Evolutionary conservation across 2,888 invertebrate species (phyloP).

Genomic region (Biston betularia): DNA sequence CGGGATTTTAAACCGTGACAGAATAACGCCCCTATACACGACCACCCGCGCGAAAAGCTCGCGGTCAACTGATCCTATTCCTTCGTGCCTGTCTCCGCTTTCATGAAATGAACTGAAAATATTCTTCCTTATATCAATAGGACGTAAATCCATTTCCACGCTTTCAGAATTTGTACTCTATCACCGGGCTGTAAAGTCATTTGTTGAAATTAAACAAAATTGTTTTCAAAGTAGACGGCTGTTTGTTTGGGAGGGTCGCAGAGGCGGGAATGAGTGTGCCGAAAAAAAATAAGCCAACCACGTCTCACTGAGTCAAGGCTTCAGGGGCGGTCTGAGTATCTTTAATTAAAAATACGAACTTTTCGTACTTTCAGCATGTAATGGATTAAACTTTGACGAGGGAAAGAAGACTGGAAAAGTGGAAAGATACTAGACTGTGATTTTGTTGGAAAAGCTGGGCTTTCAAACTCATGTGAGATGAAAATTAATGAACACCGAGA

Average conservation of each 20-base stretch:
- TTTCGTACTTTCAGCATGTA: conserved; percentile 65
- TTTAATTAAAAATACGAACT: conserved; percentile 83
- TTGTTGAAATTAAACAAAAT: conserved; percentile 48
- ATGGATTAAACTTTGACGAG: conserved; percentile 74
- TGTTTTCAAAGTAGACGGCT: conserved; percentile 83
- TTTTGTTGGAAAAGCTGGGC: conserved; percentile 53
- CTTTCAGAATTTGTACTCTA: conserved; percentile 41
- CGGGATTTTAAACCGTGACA: conserved; percentile 51
- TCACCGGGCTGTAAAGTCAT: conserved; percentile 7
- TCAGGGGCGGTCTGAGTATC: conserved; percentile 82
- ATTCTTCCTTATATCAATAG: conserved; percentile 50
- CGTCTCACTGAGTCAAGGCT: conserved; percentile 83
- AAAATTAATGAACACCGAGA: conserved; percentile 60
- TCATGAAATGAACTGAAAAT: conserved; percentile 84
- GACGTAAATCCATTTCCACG: conserved; percentile 50
- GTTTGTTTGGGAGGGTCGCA: conserved; percentile 86
- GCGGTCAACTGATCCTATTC: conserved; percentile 80
- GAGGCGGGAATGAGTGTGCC: conserved; percentile 85
- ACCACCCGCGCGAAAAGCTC: conserved; percentile 75
- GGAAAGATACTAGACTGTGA: conserved; percentile 52
- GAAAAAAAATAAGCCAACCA: conserved; percentile 86
- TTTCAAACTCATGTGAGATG: conserved; percentile 50
- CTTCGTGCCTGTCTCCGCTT: conserved; percentile 74
- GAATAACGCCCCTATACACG: conserved; percentile 51
- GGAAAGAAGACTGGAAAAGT: conserved; percentile 46